A percentile compares a stretch with the other conserved stretches of the same genome.
phyloP scores from a whole-genome alignment of 2,113 vertebrate species.

The Myotis yumanensis region DNA sequence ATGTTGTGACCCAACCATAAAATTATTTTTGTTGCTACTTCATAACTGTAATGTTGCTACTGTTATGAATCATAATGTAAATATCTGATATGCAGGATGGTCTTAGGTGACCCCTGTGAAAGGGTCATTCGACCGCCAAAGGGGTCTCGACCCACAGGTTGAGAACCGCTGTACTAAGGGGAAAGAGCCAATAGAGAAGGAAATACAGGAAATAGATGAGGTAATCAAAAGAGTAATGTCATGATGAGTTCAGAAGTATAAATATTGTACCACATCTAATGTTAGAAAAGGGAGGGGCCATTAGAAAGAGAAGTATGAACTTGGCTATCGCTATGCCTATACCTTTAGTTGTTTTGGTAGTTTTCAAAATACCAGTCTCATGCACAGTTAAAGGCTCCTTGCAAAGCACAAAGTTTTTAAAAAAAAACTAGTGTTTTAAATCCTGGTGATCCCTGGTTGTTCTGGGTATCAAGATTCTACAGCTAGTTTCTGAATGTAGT shows the following conservation, averaged over 20 bases:
- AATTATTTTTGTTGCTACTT: too few relatives aligned
- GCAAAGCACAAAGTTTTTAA: not conserved
- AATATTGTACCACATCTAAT: not conserved
- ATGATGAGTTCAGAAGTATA: not conserved
- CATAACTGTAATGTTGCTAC: too few relatives aligned
- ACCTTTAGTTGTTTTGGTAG: not conserved
- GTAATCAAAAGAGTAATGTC: not conserved
- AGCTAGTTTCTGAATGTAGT: constrained; percentile 24
- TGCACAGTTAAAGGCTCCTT: not conserved
- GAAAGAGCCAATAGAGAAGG: not conserved
- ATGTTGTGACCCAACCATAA: too few relatives aligned
- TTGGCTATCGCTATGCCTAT: not conserved
- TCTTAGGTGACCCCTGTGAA: too few relatives aligned
- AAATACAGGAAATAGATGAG: not conserved
- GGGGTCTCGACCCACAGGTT: too few relatives aligned
- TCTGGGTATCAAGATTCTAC: not conserved
- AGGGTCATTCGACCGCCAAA: too few relatives aligned
- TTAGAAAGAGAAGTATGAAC: not conserved
- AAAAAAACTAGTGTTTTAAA: constrained; percentile 10
- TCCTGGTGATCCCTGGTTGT: not conserved
- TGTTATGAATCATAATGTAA: too few relatives aligned
- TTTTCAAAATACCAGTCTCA: not conserved
- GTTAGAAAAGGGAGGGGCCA: not conserved
- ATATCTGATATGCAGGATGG: too few relatives aligned
- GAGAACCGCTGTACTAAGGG: not conserved